Evolutionary conservation across 2,797 vertebrate genomes (phyloP).

Genomic region (Sebastes trivittatus): DNA sequence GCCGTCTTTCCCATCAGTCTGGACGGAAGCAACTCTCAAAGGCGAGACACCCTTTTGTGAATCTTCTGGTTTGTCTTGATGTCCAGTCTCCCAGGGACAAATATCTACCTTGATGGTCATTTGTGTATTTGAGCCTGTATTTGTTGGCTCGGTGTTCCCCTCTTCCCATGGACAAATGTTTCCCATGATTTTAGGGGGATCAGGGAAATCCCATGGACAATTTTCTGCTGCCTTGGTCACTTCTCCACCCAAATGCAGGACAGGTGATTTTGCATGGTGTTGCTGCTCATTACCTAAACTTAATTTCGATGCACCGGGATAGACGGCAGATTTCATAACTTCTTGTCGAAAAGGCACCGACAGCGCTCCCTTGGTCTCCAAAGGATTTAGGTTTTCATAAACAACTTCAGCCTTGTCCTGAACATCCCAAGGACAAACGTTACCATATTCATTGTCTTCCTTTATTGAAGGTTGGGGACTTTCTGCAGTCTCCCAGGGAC

Average conservation of each 20-base stretch:
- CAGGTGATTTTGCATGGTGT: slow-evolving; percentile 4
- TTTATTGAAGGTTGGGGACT: slow-evolving; percentile 46
- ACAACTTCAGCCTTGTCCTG: slow-evolving; percentile 65
- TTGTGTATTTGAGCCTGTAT: slow-evolving; percentile 29
- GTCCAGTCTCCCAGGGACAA: slow-evolving; percentile 65
- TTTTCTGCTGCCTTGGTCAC: slow-evolving; percentile 56
- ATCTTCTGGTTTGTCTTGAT: slow-evolving; percentile 38
- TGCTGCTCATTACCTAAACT: slow-evolving; percentile 20
- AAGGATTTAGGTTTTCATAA: slow-evolving; percentile 67
- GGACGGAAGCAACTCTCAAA: slow-evolving; percentile 1
- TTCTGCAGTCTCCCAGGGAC: slow-evolving; percentile 74
- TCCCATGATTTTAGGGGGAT: slow-evolving; percentile 62
- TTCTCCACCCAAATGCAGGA: slow-evolving; percentile 33
- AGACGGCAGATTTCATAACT: slow-evolving; percentile 35
- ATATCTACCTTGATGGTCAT: slow-evolving; percentile 54
- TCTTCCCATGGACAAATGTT: slow-evolving; percentile 64
- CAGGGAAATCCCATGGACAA: slow-evolving; percentile 85
- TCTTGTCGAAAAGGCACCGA: slow-evolving; percentile 44
- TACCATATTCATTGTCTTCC: slow-evolving; percentile 52
- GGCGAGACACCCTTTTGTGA: not conserved
- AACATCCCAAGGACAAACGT: slow-evolving; percentile 67
- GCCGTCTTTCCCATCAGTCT: slow-evolving; percentile 30
- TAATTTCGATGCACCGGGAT: slow-evolving; percentile 23
- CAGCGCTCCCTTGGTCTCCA: slow-evolving; percentile 41
- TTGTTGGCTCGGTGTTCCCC: slow-evolving; percentile 19